These are phyloP conservation scores for Ispidina picta DNA, from an alignment of 2,797 vertebrate genomes.

Conservation along the genomic window DNA sequence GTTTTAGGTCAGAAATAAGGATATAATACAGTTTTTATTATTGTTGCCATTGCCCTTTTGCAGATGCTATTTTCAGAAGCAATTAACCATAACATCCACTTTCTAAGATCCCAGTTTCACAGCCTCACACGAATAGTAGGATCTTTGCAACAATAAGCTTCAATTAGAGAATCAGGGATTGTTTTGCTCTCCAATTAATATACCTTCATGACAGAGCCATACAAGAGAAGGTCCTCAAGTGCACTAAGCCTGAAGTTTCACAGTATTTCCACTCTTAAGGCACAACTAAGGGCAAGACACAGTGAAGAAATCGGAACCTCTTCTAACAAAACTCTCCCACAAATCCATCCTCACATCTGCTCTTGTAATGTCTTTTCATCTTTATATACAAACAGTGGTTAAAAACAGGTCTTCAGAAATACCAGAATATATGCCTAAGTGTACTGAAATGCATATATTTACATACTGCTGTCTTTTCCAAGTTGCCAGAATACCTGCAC, in stretches of 20 bases:
- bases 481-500: not conserved
- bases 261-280: not conserved
- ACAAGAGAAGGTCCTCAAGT: not conserved
- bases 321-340: not conserved
- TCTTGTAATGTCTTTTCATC: not conserved
- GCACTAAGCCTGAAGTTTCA: not conserved
- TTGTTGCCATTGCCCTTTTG: not conserved
- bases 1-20: not conserved
- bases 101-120: not conserved
- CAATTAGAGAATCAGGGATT: not conserved
- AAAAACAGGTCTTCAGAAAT: not conserved
- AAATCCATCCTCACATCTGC: not conserved
- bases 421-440: not conserved
- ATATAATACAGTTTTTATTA: not conserved
- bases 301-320: not conserved
- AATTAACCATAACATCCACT: not conserved
- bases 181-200: constrained; percentile 5
- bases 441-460: not conserved
- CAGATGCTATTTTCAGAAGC: not conserved
- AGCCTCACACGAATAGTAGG: constrained; percentile 29
- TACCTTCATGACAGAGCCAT: not conserved
- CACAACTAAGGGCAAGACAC: not conserved
- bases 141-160: not conserved
- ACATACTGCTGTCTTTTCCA: not conserved
- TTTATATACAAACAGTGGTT: not conserved